Evolutionary conservation across 1,140 invertebrate genomes (phyloP), one percentile per base, ranked within the genome.

Genomic region (Sesamia nonagrioides): DNA sequence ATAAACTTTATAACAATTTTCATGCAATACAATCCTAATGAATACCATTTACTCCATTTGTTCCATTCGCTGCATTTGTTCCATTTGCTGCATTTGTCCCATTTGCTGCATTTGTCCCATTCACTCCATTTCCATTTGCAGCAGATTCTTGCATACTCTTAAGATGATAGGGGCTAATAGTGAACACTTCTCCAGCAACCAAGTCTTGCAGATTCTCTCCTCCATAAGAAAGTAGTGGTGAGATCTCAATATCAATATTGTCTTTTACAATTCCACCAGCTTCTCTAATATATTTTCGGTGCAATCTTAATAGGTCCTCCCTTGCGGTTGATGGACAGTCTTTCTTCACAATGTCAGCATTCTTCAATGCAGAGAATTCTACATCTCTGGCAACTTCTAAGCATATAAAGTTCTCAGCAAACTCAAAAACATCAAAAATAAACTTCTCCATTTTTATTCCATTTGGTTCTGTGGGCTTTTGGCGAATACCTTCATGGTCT

Each of bases 401-500:
- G 4, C 98, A 98, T 18, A 97, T 98, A 89, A 99, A 98, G 83
- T 97, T 97, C 92, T 97, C 96, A 0, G 98, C 96, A 92, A 98
- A 99, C 86, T 98, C 97, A 91, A 99, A 99, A 0, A 99, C 99
- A 95, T 99, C 99, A 91, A 99, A 99, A 2, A 99, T 97, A 94
- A 99, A 99, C 95, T 99, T 99, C 87, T 99, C 99, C 91, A 99
- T 98, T 96, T 99, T 99, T 80, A 99, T 99, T 21, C 99, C 99
- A 92, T 99, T 99, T 0, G 98, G 97, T 86, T 96, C 96, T 0
- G 96, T 96, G 0, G 99, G 99, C 73, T 96, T 97, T 11, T 97
- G 94, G 56, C 96, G 94, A 27, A 96, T 93, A 6, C 98, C 98
- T 72, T 97, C 95, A 0, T 96, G 95, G 92, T 98, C 97, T 0